Evolutionary conservation across 2,113 vertebrate species (phyloP), one percentile per base, ranked within the genome.

Genomic region (Proterorhinus semilunaris): DNA sequence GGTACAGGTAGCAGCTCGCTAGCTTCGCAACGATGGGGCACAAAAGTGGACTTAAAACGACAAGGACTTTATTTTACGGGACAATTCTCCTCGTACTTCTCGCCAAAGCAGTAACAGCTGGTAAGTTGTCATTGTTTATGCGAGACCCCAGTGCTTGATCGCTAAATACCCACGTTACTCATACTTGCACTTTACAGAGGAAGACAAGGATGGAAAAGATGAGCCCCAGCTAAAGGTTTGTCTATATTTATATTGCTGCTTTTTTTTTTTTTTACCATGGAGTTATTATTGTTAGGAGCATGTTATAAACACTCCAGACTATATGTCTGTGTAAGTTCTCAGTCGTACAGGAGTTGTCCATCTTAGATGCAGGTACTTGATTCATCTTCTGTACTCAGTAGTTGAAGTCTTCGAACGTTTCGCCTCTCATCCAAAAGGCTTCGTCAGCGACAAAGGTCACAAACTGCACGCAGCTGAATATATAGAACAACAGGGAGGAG

Each of bases 181-280:
- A 16, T 36, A 36, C 27, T 36, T 36, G 3, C 64, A 49, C 52
- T 81, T 83, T 84, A 45, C 82, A 92, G 91, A 90, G 58, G 84
- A 88, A 66, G 80, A 84, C 4, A 80, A 81, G n/a, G 75, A 83
- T 5, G 82, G 36, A 5, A 82, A 84, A 50, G 87, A 89, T 8
- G 68, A 72, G 3, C 73, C 87, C 48, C 87, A 91, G 46, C 66
- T 91, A 8, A 91, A 92, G 88, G 91, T 92, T 43, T 1, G 46
- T 8, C 4, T 27, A 6, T 46, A 4, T 61, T 8, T 44, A 6
- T 43, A 3, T 51, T 51, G 13, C 4, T 51, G 2, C n/a, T 51
- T 50, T 0, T n/a, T n/a, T n/a, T n/a, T n/a, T n/a, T n/a, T n/a
- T 50, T 11, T 13, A 13, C 49, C 15, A 6, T 51, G n/a, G 15